phyloP scores from a whole-genome alignment of 2,888 invertebrate species.

The Dolichopus griseipennis region DNA sequence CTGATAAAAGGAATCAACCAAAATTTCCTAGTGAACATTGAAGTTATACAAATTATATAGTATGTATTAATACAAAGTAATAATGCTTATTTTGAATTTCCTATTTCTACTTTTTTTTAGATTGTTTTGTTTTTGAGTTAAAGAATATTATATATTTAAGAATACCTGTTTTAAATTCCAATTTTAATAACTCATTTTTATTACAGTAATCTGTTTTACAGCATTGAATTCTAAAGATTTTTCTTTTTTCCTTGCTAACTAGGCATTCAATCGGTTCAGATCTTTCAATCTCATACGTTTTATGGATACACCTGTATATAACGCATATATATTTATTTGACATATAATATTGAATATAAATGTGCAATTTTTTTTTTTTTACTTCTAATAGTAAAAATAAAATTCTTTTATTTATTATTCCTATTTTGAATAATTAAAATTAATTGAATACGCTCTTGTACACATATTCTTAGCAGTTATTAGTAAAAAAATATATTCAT shows the following conservation, averaged over 20 bases:
- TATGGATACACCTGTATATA: conserved; percentile 37
- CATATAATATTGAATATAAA: neutral
- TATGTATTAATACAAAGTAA: no score
- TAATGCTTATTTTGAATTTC: neutral
- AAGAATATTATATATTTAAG: conserved; percentile 8
- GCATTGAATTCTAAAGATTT: conserved; percentile 41
- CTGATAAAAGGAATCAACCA: neutral
- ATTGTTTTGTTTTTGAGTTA: neutral
- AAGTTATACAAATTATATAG: no score
- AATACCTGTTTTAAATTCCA: conserved; percentile 40
- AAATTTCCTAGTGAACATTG: neutral
- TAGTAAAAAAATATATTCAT: no score
- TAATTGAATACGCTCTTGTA: no score
- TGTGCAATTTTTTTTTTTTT: no score
- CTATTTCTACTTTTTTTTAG: neutral
- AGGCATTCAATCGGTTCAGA: conserved; percentile 42
- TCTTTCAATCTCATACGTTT: conserved; percentile 42
- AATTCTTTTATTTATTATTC: no score
- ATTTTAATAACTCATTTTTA: conserved; percentile 41
- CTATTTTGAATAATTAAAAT: no score
- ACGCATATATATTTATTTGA: neutral
- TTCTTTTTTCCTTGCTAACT: conserved; percentile 38
- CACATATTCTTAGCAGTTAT: no score
- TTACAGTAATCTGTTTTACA: conserved; percentile 44
- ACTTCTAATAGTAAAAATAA: no score